A percentile compares a stretch with the other conserved stretches of the same genome.
Evolutionary conservation across 2,888 invertebrate genomes (phyloP).

Genomic region (Ischnus inquisitorius): DNA sequence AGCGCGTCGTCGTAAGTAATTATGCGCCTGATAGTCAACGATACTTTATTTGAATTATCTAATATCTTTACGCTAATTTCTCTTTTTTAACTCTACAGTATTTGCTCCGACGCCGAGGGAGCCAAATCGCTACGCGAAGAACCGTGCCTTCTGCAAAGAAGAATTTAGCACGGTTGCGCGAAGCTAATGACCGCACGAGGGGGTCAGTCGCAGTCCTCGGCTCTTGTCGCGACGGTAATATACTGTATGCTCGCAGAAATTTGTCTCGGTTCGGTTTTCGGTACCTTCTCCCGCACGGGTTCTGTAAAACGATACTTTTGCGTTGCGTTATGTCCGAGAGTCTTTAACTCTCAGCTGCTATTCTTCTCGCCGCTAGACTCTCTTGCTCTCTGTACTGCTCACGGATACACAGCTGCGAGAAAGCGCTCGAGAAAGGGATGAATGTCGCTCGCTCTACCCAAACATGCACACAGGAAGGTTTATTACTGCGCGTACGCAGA

Average conservation of each 20-base stretch:
- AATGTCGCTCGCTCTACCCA: slow-evolving; percentile 49
- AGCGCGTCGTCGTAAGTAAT: slow-evolving; percentile 30
- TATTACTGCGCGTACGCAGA: slow-evolving; percentile 34
- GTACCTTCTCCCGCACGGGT: slow-evolving; percentile 70
- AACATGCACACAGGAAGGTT: slow-evolving; percentile 18
- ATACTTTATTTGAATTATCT: slow-evolving; percentile 29
- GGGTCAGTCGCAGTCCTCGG: slow-evolving; percentile 58
- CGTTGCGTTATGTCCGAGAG: slow-evolving; percentile 36
- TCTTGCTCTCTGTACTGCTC: background rate
- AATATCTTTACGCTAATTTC: background rate
- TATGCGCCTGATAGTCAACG: slow-evolving; percentile 29
- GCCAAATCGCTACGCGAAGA: slow-evolving; percentile 17
- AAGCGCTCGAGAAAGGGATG: slow-evolving; percentile 36
- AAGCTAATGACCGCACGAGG: slow-evolving; percentile 73
- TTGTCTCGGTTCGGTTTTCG: slow-evolving; percentile 79
- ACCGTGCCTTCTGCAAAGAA: slow-evolving; percentile 41
- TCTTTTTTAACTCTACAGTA: background rate
- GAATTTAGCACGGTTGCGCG: slow-evolving; percentile 73
- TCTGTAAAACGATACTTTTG: slow-evolving; percentile 58
- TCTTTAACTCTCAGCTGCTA: slow-evolving; percentile 50
- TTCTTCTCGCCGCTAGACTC: slow-evolving; percentile 30
- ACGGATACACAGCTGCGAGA: background rate
- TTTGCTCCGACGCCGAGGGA: slow-evolving; percentile 7
- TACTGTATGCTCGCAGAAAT: slow-evolving; percentile 69
- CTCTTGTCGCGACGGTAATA: slow-evolving; percentile 5